Evolutionary conservation across 2,113 vertebrate genomes (phyloP), one percentile per base, ranked within the genome.

Genomic region (Gobius niger): DNA sequence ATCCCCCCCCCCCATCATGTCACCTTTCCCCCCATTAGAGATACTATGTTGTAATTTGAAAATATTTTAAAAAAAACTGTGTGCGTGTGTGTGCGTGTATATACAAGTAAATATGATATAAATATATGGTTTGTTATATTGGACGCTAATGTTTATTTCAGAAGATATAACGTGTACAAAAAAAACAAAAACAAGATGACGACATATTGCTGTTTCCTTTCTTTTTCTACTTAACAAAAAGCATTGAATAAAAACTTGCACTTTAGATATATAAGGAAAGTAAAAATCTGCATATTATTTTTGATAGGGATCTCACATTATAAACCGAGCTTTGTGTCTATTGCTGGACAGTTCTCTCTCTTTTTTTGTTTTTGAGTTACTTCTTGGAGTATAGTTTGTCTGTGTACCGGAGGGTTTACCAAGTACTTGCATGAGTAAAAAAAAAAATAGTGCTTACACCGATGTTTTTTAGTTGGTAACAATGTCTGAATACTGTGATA

Each of bases 211-310:
- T 84, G 90, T 93, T 92, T 91, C 88, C 91, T 92, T 92, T 83
- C 85, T 92, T 93, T 93, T 94, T 93, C 88, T 94, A 94, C 92
- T 93, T 92, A 60, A 92, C 90, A 91, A 88, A 92, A 92, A 93
- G 91, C 91, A 92, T 91, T 92, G 88, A 93, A 92, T 93, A 91
- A 93, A 90, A 91, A 92, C 91, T 93, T 93, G 93, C 92, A 94
- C 93, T 93, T 93, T 94, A 94, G 91, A 92, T 93, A 93, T 92
- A 92, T 92, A 93, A 90, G 90, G 89, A 90, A 86, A 91, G 84
- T 79, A 86, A 89, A 90, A 91, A 88, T 89, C 91, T 87, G 92
- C 91, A 93, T 94, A 93, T 93, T 93, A 93, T 94, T 94, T 94
- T 94, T 94, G 91, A 94, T 94, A 94, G 91, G 90, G 91, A 93